Base-by-base conservation (phyloP, 2,113 vertebrate genomes). In the Platichthys stellatus region DNA sequence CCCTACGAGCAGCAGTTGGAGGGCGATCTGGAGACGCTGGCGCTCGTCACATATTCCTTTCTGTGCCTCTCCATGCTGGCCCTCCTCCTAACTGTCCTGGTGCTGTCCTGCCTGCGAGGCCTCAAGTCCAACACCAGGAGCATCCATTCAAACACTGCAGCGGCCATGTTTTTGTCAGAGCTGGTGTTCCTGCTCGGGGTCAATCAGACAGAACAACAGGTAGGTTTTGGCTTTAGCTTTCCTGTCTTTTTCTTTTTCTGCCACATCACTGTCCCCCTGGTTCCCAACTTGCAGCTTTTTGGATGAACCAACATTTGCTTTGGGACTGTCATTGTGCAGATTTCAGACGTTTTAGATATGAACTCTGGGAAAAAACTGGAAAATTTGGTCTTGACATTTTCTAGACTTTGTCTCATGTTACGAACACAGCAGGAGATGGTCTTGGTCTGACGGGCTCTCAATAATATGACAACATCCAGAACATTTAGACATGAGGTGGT, bases 171-270 rank as follows among this genome's bases (percentile, higher is more conserved):
- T 65, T 86, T 98, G 74, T 97, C 98, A 0, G 97, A 99, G 91
- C 95, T 99, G 60, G 94, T 98, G 63, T 99, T 97, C 87, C 92
- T 99, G 74, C 88, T 98, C 58, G 98, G 98, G 20, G 95, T 99
- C 92, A 96, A 97, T 87, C 96, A 93, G 88, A 98, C 97, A 0
- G 97, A 99, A 73, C 98, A 97, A 80, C 97, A 99, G 98, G 98
- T 98, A 82, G 28, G 31, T 51, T 18, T 69, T 58, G 57, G 13
- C 74, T 53, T 13, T 35, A 9, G 9, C 5, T 53, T 66, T 54
- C 11, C 17, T 38, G 18, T 8, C 2, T 43, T 63, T 59, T 18
- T 15, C 58, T 51, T 23, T n/a, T 26, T 18, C 12, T 31, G 26
- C 3, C 17, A 40, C 1, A 43, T 20, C 45, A 26, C 24, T 15